Evolutionary conservation across 1,140 invertebrate genomes (phyloP).

Genomic region (Ladona fulva): DNA sequence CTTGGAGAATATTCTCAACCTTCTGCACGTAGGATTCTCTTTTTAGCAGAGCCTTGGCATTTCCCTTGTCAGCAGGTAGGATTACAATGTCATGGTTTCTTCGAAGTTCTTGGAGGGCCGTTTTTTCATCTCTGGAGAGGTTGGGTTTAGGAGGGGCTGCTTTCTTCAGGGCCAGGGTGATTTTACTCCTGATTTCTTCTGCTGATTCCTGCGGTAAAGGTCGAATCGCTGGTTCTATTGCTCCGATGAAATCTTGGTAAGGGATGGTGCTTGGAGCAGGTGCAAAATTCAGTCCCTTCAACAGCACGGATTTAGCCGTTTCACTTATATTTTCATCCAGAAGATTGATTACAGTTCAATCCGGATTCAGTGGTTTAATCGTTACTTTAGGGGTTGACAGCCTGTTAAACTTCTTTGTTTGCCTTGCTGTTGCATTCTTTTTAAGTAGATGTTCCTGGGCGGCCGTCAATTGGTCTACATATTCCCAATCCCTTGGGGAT

Average conservation of each 20-base stretch:
- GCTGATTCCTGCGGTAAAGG: not conserved
- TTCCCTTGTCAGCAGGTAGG: slow-evolving; percentile 27
- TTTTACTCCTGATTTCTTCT: not conserved
- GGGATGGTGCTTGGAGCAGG: not conserved
- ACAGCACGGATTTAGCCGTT: not conserved
- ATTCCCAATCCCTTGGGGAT: too few species aligned
- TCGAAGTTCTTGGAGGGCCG: not conserved
- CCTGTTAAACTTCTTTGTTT: too few species aligned
- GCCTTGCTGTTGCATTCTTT: too few species aligned
- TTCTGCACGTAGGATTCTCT: slow-evolving; percentile 22
- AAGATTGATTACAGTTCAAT: not conserved
- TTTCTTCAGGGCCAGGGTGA: not conserved
- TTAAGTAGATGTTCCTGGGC: too few species aligned
- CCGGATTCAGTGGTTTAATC: not conserved
- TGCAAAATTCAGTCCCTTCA: not conserved
- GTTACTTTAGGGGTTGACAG: too few species aligned
- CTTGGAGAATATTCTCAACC: slow-evolving; percentile 20
- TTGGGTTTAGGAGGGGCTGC: not conserved
- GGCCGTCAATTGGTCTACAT: too few species aligned
- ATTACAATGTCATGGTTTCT: slow-evolving; percentile 22
- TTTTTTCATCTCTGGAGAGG: slow-evolving; percentile 11
- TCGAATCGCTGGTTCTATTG: not conserved
- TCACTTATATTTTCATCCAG: not conserved
- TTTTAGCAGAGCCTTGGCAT: slow-evolving; percentile 24
- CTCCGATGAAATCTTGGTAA: not conserved